Percentiles rank a stretch among this genome's conserved stretches.
phyloP scores from a whole-genome alignment of 1,140 invertebrate species.

The Sarcophaga peregrina region DNA sequence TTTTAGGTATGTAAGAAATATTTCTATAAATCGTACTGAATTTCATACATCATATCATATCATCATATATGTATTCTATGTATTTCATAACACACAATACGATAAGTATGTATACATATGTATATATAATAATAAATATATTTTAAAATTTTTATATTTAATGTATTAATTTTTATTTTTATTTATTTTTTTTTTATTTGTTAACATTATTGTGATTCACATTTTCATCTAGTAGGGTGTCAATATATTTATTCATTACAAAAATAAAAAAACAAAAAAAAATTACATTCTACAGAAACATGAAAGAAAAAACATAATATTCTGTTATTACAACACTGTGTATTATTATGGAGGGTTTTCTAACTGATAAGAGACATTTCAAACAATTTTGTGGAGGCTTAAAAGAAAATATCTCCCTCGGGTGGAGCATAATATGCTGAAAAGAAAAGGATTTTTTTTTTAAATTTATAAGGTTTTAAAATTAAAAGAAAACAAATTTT shows the following conservation, averaged over 20 bases:
- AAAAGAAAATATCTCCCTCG: too few relatives aligned
- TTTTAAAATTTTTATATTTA: neutral
- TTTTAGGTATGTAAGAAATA: neutral
- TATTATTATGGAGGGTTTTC: constrained; percentile 9
- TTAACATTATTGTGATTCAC: constrained; percentile 51
- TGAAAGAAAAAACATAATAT: too few relatives aligned
- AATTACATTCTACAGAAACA: too few relatives aligned
- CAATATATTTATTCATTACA: constrained; percentile 43
- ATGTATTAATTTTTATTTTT: neutral
- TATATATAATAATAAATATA: neutral
- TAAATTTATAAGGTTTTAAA: too few relatives aligned
- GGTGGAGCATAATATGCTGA: too few relatives aligned
- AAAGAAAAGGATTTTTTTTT: too few relatives aligned
- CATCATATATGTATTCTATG: neutral
- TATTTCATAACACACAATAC: neutral
- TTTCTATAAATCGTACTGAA: constrained; percentile 30
- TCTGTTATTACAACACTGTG: neutral
- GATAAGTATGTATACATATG: neutral
- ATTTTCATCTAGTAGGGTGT: constrained; percentile 56
- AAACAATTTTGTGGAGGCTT: too few relatives aligned
- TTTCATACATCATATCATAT: neutral
- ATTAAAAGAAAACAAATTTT: too few relatives aligned
- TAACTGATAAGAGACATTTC: constrained; percentile 17
- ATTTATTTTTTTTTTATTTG: constrained; percentile 35
- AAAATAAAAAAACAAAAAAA: neutral